Evolutionary conservation across 2,888 invertebrate genomes (phyloP), one percentile per base, ranked within the genome.

Genomic region (Thyatira batis): DNA sequence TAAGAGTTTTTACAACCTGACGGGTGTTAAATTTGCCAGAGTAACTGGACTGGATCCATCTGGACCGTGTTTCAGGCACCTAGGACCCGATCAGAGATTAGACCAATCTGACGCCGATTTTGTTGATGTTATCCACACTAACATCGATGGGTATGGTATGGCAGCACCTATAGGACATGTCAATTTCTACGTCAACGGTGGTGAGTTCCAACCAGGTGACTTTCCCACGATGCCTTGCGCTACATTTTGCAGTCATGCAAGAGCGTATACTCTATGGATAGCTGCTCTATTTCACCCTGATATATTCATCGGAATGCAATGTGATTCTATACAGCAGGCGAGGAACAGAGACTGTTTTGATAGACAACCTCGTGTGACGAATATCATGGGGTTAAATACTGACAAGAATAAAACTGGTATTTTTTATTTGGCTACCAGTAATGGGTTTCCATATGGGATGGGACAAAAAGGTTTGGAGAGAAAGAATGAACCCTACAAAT

Each of bases 271-370:
- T 0, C 9, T 76, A 1, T 79, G 79, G 78, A 11, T 71, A 2
- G 57, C 73, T 2, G 71, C 76, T 1, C 25, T 79, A 9, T 52
- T 51, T 8, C 52, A 76, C 45, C 73, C 68, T 0, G 48, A 67
- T 1, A 59, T 62, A 0, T 79, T 79, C 49, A 64, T 78, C 6
- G 77, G 67, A 0, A 58, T 78, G 4, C 60, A 71, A 28, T 79
- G 78, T 33, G 71, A 75, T 50, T 73, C 76, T 0, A 73, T 79
- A 0, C 77, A 77, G 27, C 67, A 76, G 17, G 78, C 78, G 0
- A 70, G 77, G 10, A 57, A 72, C 10, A 67, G 54, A 3, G 49
- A 67, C 0, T 79, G 78, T 13, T 76, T 68, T 17, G 71, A 68
- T 4, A 65, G 64, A 30, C 33, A 51, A 20, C 78, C 77, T 0